Conservation (phyloP, 35 echinoderm and acorn worm species). For the Eucidaris tribuloides region DNA sequence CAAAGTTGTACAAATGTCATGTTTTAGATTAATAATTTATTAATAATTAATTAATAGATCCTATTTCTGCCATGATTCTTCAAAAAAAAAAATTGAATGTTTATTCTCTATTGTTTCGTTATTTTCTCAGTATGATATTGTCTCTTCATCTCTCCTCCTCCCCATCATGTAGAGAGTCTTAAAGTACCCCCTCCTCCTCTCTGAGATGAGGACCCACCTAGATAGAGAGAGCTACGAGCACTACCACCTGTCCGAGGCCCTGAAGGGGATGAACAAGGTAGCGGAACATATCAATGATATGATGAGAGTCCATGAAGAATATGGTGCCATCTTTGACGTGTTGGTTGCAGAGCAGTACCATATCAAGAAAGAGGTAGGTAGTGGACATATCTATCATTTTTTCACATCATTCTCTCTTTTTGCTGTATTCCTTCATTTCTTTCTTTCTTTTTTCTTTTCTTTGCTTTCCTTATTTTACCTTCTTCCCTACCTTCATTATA, state of each 20-base stretch:
- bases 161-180: slow-evolving; percentile 73
- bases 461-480: background rate
- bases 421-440: slow-evolving; percentile 2
- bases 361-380: slow-evolving; percentile 89
- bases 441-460: background rate
- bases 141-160: background rate
- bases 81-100: too few species aligned
- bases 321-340: slow-evolving; percentile 85
- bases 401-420: background rate
- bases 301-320: slow-evolving; percentile 97
- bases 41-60: too few species aligned
- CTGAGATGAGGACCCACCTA: slow-evolving; percentile 68
- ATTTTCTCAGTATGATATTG: too few species aligned
- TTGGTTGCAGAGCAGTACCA: slow-evolving; percentile 91
- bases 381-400: background rate
- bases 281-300: slow-evolving; percentile 99
- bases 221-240: slow-evolving; percentile 88
- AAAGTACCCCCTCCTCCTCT: slow-evolving; percentile 86
- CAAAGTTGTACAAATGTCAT: too few species aligned
- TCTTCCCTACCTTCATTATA: slow-evolving; percentile 14
- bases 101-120: too few species aligned
- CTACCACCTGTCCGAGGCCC: slow-evolving; percentile 70
- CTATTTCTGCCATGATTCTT: too few species aligned
- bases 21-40: too few species aligned
- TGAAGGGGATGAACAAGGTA: slow-evolving; percentile 89